phyloP scores from a whole-genome alignment of 92 coral and sea anemone genomes.

The Ricordea florida region DNA sequence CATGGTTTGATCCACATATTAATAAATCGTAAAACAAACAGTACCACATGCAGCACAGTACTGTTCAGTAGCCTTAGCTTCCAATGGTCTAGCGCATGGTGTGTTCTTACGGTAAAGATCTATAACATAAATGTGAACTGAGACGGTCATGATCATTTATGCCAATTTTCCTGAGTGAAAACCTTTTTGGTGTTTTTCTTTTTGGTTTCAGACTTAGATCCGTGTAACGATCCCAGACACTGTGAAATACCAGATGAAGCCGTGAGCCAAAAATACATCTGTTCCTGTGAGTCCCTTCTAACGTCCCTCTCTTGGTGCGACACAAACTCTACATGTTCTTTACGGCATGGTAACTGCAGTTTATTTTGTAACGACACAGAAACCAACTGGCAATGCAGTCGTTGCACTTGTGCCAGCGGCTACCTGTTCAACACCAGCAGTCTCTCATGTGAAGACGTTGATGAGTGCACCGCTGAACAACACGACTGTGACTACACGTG shows the following conservation, averaged over 20 bases:
- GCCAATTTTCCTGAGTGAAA: no score
- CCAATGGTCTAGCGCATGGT: no score
- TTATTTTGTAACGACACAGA: constrained; percentile 29
- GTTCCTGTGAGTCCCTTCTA: constrained; percentile 7
- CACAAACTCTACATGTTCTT: not conserved
- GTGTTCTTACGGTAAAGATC: no score
- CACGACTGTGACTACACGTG: constrained; percentile 70
- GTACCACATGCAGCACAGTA: no score
- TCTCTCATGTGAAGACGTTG: constrained; percentile 68
- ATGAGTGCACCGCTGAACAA: constrained; percentile 58
- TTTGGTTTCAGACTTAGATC: constrained; percentile 21
- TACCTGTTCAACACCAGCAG: constrained; percentile 37
- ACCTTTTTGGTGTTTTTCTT: not conserved
- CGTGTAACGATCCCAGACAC: constrained; percentile 20
- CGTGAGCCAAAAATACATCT: not conserved
- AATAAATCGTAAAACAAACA: no score
- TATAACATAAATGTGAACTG: no score
- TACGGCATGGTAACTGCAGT: constrained; percentile 48
- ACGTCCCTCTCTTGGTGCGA: not conserved
- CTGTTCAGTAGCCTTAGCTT: no score
- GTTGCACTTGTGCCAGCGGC: constrained; percentile 66
- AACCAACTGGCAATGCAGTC: constrained; percentile 56
- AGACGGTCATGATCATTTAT: no score
- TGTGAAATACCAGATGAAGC: not conserved
- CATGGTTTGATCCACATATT: no score